Conservation (phyloP, 2,113 vertebrate species). For the Peromyscus maniculatus region DNA sequence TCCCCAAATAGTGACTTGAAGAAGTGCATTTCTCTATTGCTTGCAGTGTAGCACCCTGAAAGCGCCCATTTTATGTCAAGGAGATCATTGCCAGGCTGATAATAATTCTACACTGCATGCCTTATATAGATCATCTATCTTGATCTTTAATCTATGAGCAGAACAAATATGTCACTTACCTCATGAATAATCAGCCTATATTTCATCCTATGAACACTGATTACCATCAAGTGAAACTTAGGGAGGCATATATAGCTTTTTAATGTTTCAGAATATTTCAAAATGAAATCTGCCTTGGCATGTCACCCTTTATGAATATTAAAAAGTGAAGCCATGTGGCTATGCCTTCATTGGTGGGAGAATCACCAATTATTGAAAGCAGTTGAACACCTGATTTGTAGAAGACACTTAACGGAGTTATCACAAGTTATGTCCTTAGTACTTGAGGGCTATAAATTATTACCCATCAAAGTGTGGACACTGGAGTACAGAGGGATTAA, state of each 20-base stretch:
- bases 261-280: constrained; percentile 64
- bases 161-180: constrained; percentile 75
- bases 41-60: neutral
- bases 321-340: constrained; percentile 39
- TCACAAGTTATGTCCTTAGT: constrained; percentile 20
- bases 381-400: neutral
- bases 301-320: constrained; percentile 63
- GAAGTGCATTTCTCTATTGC: constrained; percentile 18
- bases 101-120: constrained; percentile 67
- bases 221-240: constrained; percentile 67
- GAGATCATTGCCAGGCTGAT: constrained; percentile 56
- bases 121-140: constrained; percentile 69
- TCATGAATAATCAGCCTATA: constrained; percentile 77
- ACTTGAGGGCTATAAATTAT: constrained; percentile 4
- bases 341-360: neutral
- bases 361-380: constrained; percentile 31
- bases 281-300: constrained; percentile 33
- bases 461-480: neutral
- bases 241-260: constrained; percentile 54
- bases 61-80: constrained; percentile 59
- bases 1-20: neutral
- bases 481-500: constrained; percentile 14
- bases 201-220: constrained; percentile 74
- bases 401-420: constrained; percentile 4
- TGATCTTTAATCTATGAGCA: constrained; percentile 74